Evolutionary conservation across 2,888 invertebrate genomes (phyloP), one percentile per base, ranked within the genome.

Genomic region (Sesia bembeciformis): DNA sequence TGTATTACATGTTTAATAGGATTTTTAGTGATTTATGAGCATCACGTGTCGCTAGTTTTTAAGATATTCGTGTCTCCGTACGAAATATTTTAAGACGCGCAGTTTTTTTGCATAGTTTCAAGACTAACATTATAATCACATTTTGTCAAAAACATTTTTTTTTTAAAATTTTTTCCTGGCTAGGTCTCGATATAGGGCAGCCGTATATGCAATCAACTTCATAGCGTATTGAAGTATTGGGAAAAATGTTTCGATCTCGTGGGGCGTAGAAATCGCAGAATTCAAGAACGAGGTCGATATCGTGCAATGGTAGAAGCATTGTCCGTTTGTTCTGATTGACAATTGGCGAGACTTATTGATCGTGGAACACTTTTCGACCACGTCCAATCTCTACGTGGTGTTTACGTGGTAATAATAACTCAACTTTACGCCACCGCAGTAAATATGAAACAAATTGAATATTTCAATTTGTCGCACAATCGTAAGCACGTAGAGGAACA

Each of bases 321-420:
- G 50, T 61, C 66, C 75, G 67, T 67, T 73, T 76, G 84, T 74
- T 80, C 84, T 78, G 84, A 86, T 83, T 85, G 87, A 84, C 84
- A 78, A 74, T 70, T 64, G 75, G 72, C 84, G 84, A 84, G 81
- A 78, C 78, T 80, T 78, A 81, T 81, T 72, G 70, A 70, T 67
- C 62, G 66, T 70, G 76, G 67, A 67, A 76, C 75, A 76, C 73
- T 79, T 76, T 72, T 68, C 68, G 73, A 74, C 72, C 70, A 70
- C 65, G 65, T 72, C 75, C 70, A 63, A 71, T 68, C 57, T 58
- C 60, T 38, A 39, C 50, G 7, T 38, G 39, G 7, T 50, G 23
- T 49, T 5, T 6, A 8, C 23, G 39, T 50, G n/a, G 50, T 50
- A 38, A 23, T 39, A 6, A 50, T 38, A 50, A 5, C 23, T 7